Base-by-base conservation (phyloP, 1,140 invertebrate genomes). In the Camponotus vicinus region DNA sequence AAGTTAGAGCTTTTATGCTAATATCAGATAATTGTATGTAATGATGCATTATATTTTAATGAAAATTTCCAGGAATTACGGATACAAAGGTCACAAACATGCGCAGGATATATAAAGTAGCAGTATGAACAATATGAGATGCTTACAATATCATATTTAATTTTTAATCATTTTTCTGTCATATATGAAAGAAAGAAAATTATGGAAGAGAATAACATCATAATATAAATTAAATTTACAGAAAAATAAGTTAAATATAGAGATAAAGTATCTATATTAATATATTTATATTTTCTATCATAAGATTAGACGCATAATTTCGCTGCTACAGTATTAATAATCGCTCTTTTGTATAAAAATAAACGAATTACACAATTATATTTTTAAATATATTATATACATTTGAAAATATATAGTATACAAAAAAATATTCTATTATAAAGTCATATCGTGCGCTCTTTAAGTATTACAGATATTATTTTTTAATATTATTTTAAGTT, bases 1-100 rank as follows among this genome's bases (percentile, higher is more conserved):
- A 37, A 78, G 21, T 34, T 42, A 34, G 7, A 34, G 40, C 32
- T 78, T 21, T 66, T 34, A 18, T 45, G 27, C 32, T 45, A 61
- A 42, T 61, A 75, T 61, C 37, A 40, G 13, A 18, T 78, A 66
- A 77, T 66, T 78, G 66, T 37, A 27, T 27, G 3, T 66, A 64
- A 78, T 49, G 9, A 45, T 21, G 18, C 59, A 7, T 66, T 45
- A 78, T n/a, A 49, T 78, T 66, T 78, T n/a, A 2, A 37, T 66
- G 42, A 66, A 78, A 78, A 66, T 78, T 78, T 78, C 27, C 21
- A 13, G 9, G 45, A 42, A 40, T 42, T 66, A 34, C 1, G 4
- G 9, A 34, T 63, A 40, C 9, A 18, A 64, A 64, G 42, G 2
- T 78, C 63, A 78, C 15, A 9, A 77, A 64, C 37, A 21, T 76